A percentile compares a stretch with the other conserved stretches of the same genome.
Conservation (phyloP, 2,797 vertebrate species). For the Atherinosoma microstoma region DNA sequence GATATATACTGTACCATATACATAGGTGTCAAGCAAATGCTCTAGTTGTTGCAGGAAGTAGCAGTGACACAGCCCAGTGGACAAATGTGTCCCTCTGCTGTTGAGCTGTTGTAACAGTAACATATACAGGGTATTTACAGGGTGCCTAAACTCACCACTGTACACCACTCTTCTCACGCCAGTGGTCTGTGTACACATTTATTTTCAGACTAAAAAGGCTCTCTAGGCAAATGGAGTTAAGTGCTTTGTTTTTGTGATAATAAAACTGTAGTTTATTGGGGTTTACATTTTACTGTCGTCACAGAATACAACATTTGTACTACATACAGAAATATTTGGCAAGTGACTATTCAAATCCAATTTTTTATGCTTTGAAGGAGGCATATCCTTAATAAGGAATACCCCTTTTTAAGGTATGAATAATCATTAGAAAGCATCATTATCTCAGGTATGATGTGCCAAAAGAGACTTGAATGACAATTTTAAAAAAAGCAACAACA, state of each 20-base stretch:
- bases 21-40: slow-evolving; percentile 64
- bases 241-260: slow-evolving; percentile 50
- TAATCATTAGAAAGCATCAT: too few species aligned
- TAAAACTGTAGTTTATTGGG: slow-evolving; percentile 37
- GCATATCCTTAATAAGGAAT: too few species aligned
- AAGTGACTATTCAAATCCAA: too few species aligned
- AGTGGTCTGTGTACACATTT: slow-evolving; percentile 50
- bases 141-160: slow-evolving; percentile 1
- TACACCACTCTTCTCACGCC: slow-evolving; percentile 22
- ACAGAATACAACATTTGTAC: too few species aligned
- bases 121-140: slow-evolving; percentile 36
- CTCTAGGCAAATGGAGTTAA: slow-evolving; percentile 63
- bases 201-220: slow-evolving; percentile 65
- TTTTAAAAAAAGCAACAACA: too few species aligned
- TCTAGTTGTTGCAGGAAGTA: slow-evolving; percentile 42
- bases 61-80: slow-evolving; percentile 66
- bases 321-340: too few species aligned
- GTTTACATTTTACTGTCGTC: background rate
- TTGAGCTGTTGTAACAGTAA: slow-evolving; percentile 65
- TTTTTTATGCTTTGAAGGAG: too few species aligned
- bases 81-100: slow-evolving; percentile 66
- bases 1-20: slow-evolving; percentile 56
- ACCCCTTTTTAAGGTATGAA: too few species aligned
- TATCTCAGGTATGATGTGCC: too few species aligned
- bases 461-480: too few species aligned